phyloP scores from a whole-genome alignment of 1,140 invertebrate genomes.

The Sesamia nonagrioides region DNA sequence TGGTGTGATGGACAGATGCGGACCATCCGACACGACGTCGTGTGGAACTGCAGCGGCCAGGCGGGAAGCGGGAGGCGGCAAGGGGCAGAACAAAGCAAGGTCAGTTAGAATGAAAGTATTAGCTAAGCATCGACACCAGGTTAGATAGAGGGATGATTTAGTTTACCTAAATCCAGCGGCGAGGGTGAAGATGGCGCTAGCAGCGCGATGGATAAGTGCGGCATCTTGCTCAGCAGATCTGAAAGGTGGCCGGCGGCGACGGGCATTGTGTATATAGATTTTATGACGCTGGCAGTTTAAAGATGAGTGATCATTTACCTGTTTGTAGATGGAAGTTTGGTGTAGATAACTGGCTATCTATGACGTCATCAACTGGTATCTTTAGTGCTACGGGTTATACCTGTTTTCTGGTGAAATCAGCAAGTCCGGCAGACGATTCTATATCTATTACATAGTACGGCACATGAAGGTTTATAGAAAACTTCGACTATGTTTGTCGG shows the following conservation, averaged over 20 bases:
- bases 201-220: constrained; percentile 28
- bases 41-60: constrained; percentile 5
- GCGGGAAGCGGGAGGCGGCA: constrained; percentile 16
- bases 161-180: constrained; percentile 19
- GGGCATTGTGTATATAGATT: constrained; percentile 9
- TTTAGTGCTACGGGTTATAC: background rate
- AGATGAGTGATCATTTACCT: background rate
- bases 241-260: constrained; percentile 16
- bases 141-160: background rate
- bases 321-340: background rate
- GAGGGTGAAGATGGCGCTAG: constrained; percentile 14
- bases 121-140: background rate
- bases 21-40: constrained; percentile 16
- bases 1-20: constrained; percentile 24
- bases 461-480: background rate
- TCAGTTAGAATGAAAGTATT: background rate
- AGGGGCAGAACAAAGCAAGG: constrained; percentile 26
- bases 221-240: constrained; percentile 27
- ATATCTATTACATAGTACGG: background rate
- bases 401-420: background rate
- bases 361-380: background rate
- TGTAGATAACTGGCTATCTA: background rate
- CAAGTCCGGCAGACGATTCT: background rate
- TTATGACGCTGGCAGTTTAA: background rate
- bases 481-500: no score